Evolutionary conservation across 2,797 vertebrate genomes (phyloP).

Genomic region (Orientallactaga sibirica): DNA sequence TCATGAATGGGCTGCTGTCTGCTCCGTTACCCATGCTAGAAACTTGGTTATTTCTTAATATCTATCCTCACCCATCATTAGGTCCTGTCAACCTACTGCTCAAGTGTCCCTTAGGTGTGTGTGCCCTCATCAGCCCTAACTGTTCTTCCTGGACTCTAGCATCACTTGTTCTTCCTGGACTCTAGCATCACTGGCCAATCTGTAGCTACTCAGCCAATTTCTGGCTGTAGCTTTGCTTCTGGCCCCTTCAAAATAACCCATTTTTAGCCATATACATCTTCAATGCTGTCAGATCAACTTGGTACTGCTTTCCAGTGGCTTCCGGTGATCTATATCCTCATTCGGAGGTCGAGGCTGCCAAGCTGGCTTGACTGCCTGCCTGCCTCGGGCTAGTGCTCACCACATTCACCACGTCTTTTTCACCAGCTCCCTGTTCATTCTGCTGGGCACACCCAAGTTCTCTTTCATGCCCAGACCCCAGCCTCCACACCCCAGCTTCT

Average conservation of each 20-base stretch:
- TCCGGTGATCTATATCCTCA: neutral
- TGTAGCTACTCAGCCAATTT: neutral
- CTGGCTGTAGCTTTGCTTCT: neutral
- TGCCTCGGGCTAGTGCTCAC: neutral
- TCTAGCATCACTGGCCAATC: neutral
- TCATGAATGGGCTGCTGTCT: neutral
- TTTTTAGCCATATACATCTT: neutral
- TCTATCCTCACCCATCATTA: neutral
- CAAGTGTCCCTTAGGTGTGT: neutral
- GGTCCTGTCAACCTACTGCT: neutral
- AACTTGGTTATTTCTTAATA: neutral
- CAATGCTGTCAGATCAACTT: neutral
- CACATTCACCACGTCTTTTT: neutral
- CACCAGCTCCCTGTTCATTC: neutral
- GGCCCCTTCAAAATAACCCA: neutral
- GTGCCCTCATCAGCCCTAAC: neutral
- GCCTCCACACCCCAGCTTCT: neutral
- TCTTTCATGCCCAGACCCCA: neutral
- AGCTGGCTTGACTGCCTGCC: neutral
- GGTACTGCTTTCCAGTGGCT: neutral
- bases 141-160: neutral
- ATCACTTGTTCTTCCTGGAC: neutral
- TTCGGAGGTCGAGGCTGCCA: fast-evolving
- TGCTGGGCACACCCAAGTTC: fast-evolving
- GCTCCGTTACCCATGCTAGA: neutral